Base-by-base conservation (phyloP, 1,140 invertebrate species). In the Cotesia typhae region DNA sequence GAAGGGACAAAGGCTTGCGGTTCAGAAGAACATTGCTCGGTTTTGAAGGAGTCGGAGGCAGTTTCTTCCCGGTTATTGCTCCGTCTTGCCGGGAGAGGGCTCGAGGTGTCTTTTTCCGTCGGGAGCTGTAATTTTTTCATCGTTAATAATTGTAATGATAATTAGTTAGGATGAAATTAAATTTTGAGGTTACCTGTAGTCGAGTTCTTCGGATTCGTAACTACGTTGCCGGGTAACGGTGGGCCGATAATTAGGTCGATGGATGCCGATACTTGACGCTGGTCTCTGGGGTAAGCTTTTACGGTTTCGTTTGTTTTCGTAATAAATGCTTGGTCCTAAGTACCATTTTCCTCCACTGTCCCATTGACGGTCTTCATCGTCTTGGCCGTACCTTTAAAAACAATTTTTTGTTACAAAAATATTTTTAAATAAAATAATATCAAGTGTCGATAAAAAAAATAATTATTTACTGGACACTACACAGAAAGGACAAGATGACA, bases 331-430 rank as follows among this genome's bases (percentile, higher is more conserved):
- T 69, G 80, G 78, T 53, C 74, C 78, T 17, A 77, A 61, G 51
- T 82, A 80, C 77, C 77, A 83, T 53, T 81, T 88, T 80, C 90
- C 91, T 83, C 90, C 91, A 38, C 91, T 91, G 75, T 92, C 90
- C 91, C 91, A 93, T 78, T 92, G 90, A 52, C 90, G 86, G 75
- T 92, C 89, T 74, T 92, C 90, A 63, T 92, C 90, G 74, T 92
- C 90, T 67, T 88, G 89, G 6, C 89, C 89, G 80, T 91, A 91
- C 55, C 89, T 89, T 61, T 0, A 72, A 57, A 67, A 47, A 51
- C 9, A 52, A 28, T 28, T 28, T 71, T 37, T 41, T 41, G 12
- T 65, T 2, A 28, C 3, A 28, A 28, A 28, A 28, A 3, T 1
- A 28, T 28, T 28, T 28, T 28, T 28, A 2, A 2, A 28, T 28